Evolutionary conservation across 1,140 invertebrate genomes (phyloP), one percentile per base, ranked within the genome.

Genomic region (Megathymus violae): DNA sequence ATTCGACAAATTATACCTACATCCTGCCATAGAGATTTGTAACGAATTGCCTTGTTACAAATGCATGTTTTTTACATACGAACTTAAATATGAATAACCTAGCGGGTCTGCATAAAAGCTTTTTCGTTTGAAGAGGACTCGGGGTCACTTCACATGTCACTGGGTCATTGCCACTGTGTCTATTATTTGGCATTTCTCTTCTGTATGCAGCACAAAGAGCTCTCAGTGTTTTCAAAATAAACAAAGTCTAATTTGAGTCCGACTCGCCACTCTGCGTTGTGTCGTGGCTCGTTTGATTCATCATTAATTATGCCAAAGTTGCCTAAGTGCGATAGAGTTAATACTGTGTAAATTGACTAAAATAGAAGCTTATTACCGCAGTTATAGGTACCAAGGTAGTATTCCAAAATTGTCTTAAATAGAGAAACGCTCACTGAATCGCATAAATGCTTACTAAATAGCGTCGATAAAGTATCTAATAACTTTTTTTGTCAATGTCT

Each of bases 131-230:
- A 17, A 51, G 34, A 40, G 34, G 17, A 1, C n/a, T 14, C 48
- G 34, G 16, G 50, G 50, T 52, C 50, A 38, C 34, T 50, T 34
- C 15, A 48, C 34, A 9, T 38, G 50, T 52, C 31, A 52, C 34
- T 52, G 34, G 34, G 50, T 52, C 50, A 52, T 52, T 52, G 50
- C 38, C 50, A 52, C 34, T 40, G 34, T 25, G 11, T 52, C 50
- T 52, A 52, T 52, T 52, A 51, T 51, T 16, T 36, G 16, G 4
- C 50, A 22, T 40, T 52, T 52, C 50, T 31, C 46, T 22, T 31
- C 27, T 6, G 10, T 40, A 52, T 19, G 31, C 34, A 14, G 5
- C 16, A 14, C 50, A 13, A 36, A 52, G 34, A 52, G 14, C 48
- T 51, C 48, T 46, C 17, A 19, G 31, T 50, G 27, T 50, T 50